Evolutionary conservation across 2,797 vertebrate genomes (phyloP), one percentile per base, ranked within the genome.

Genomic region (Etheostoma nigrum): DNA sequence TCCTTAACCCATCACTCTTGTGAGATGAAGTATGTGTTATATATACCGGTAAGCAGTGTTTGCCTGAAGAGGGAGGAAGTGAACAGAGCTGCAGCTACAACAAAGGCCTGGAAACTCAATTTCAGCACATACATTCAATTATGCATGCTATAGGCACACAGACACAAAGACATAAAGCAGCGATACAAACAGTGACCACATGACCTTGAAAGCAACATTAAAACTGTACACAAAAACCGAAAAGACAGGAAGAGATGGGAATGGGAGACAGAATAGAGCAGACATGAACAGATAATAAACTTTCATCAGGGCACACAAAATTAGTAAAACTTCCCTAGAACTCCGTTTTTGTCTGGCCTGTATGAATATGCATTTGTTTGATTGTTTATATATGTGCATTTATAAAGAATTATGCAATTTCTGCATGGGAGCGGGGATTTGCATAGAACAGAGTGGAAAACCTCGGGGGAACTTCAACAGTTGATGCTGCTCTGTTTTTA

Each of bases 91-190:
- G 67, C 62, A 47, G 78, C 79, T 6, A 16, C 72, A 82, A 88
- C 71, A 79, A 88, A 76, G 63, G 71, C 84, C 73, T 80, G 79
- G 79, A 88, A 88, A 89, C 83, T 77, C 57, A 68, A 78, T 88
- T 90, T 88, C 64, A 87, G 48, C 76, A 74, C 76, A 85, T 78
- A 74, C 78, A 86, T 82, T 83, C 57, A 73, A 81, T 84, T 78
- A 85, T 83, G 54, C 62, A 89, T 55, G 65, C 58, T 62, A 66
- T 65, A 54, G 49, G 67, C 47, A 76, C 78, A 78, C 13, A 60
- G 71, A 67, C 64, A 83, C 78, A 82, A 52, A 74, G 72, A 74
- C 63, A 40, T 11, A 57, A 60, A 77, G 58, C 27, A 54, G 27
- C 45, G 27, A 66, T 14, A 48, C 61, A 67, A 57, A 85, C 19